Percentiles rank a stretch among this genome's conserved stretches.
Evolutionary conservation across 2,797 vertebrate species (phyloP).

Genomic region (Oceanodroma leucorhoa): DNA sequence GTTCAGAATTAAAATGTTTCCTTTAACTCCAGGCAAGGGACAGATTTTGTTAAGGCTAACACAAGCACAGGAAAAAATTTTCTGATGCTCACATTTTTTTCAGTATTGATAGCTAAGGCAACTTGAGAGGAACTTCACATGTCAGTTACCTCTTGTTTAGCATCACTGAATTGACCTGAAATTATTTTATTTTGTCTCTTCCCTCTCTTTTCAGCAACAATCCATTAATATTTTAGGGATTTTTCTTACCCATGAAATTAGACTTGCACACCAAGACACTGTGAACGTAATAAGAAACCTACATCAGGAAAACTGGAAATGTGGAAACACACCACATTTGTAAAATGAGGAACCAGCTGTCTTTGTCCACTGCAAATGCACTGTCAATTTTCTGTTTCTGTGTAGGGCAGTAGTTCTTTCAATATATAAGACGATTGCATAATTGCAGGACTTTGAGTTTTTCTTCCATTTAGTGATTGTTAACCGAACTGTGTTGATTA

Average conservation of each 20-base stretch:
- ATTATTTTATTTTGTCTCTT: slow-evolving; percentile 14
- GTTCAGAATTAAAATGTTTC: not conserved
- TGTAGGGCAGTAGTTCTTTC: not conserved
- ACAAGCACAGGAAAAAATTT: slow-evolving; percentile 15
- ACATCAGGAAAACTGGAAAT: not conserved
- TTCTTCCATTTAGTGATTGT: slow-evolving; percentile 32
- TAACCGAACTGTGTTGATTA: slow-evolving; percentile 58
- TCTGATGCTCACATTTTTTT: not conserved
- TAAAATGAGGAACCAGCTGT: not conserved
- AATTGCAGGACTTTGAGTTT: slow-evolving; percentile 44
- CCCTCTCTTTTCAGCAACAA: slow-evolving; percentile 38
- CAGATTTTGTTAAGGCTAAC: slow-evolving; percentile 21
- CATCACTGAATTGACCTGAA: not conserved
- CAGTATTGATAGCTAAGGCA: not conserved
- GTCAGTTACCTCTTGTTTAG: slow-evolving; percentile 1
- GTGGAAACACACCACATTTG: not conserved
- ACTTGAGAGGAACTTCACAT: not conserved
- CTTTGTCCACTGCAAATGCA: not conserved
- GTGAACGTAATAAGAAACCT: not conserved
- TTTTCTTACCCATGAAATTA: not conserved
- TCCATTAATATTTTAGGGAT: not conserved
- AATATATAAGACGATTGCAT: not conserved
- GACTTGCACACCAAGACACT: not conserved
- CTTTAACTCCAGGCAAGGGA: not conserved
- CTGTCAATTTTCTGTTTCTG: slow-evolving; percentile 37